A percentile compares a stretch with the other conserved stretches of the same genome.
These are phyloP conservation scores for Drosophila novamexicana DNA, from an alignment of 1,140 invertebrate species.

Conservation along the genomic window DNA sequence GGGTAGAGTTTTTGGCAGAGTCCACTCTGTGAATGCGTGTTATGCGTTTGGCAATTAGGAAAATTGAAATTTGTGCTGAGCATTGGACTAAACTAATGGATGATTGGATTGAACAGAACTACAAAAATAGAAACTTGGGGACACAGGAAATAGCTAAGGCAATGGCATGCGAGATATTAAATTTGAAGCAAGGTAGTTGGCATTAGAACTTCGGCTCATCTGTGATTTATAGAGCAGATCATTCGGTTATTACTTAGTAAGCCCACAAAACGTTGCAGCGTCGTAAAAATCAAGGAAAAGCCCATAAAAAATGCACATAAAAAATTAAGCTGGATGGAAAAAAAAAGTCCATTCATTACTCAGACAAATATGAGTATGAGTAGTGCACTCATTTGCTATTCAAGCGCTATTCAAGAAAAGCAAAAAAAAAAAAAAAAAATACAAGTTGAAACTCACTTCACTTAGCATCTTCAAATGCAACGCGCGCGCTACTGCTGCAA, in stretches of 20 bases:
- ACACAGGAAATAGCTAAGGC: neutral
- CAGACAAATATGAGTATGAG: slow-evolving; percentile 19
- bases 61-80: slow-evolving; percentile 38
- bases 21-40: neutral
- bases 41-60: slow-evolving; percentile 30
- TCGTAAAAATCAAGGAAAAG: slow-evolving; percentile 16
- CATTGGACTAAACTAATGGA: slow-evolving; percentile 15
- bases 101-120: slow-evolving; percentile 4
- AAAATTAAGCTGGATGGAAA: slow-evolving; percentile 4
- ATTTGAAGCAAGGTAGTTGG: neutral
- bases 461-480: slow-evolving; percentile 21
- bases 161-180: slow-evolving; percentile 13
- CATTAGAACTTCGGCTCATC: slow-evolving; percentile 1
- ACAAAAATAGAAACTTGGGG: neutral
- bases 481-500: neutral
- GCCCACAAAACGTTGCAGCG: neutral
- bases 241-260: neutral
- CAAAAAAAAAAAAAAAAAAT: neutral
- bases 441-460: slow-evolving; percentile 31
- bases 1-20: slow-evolving; percentile 4
- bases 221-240: slow-evolving; percentile 20
- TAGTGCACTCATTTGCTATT: slow-evolving; percentile 37
- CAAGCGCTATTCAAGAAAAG: slow-evolving; percentile 18
- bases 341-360: slow-evolving; percentile 25
- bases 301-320: slow-evolving; percentile 30